A percentile compares a stretch with the other conserved stretches of the same genome.
Conservation (phyloP, 1,140 invertebrate genomes). For the Bombyx mandarina region DNA sequence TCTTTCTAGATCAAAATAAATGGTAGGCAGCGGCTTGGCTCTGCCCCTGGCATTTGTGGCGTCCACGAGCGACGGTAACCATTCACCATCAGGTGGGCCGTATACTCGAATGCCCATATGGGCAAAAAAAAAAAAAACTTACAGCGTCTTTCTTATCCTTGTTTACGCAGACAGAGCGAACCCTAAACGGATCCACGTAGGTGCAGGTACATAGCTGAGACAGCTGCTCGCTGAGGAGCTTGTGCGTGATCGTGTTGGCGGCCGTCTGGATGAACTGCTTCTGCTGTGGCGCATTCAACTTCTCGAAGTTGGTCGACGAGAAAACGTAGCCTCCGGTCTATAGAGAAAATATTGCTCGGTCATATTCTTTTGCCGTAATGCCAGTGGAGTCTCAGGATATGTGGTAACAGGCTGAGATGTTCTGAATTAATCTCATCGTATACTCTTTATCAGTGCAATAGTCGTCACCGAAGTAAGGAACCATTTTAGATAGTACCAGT, state of each 20-base stretch:
- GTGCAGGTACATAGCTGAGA: constrained; percentile 71
- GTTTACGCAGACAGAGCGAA: constrained; percentile 40
- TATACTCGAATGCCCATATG: no score
- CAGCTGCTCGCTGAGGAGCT: constrained; percentile 50
- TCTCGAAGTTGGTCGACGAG: constrained; percentile 69
- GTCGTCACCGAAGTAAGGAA: no score
- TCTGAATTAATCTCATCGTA: no score
- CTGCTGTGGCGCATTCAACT: constrained; percentile 67
- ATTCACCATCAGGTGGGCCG: no score
- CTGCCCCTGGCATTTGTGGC: no score
- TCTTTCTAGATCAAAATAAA: no score
- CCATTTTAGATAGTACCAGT: no score
- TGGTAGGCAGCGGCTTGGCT: no score
- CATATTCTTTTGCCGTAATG: neutral
- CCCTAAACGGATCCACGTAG: constrained; percentile 42
- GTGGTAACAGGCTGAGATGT: no score
- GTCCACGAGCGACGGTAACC: no score
- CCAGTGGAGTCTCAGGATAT: neutral
- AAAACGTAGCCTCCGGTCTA: constrained; percentile 73
- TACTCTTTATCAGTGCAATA: no score
- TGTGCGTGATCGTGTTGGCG: constrained; percentile 61
- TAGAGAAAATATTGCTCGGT: constrained; percentile 3
- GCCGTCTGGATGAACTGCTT: constrained; percentile 73
- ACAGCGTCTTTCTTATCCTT: constrained; percentile 48
- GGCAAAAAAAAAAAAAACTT: constrained; percentile 11